Evolutionary conservation across 2,888 invertebrate genomes (phyloP), one percentile per base, ranked within the genome.

Genomic region (Rhaphigaster nebulosa): DNA sequence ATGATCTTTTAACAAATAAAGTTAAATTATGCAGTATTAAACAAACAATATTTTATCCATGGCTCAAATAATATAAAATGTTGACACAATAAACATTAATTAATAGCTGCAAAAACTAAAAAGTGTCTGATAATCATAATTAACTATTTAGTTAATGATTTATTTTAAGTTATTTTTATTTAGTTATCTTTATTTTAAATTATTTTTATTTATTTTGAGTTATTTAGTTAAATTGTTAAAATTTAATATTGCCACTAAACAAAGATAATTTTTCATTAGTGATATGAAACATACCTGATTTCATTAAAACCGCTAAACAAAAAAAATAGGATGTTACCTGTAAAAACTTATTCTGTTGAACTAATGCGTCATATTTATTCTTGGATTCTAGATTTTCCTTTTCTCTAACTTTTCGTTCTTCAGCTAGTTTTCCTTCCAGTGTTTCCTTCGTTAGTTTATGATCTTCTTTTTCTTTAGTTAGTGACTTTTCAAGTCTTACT

Each of bases 401-500:
- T 91, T 95, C 94, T 92, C 94, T 94, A 91, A 94, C 93, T 54
- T 94, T 93, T 92, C 94, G 94, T 89, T 95, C 94, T 91, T 95
- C 95, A 91, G 94, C 94, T 88, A 94, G 92, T 92, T 94, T 94
- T 87, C 92, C 92, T 92, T 94, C 94, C 80, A 95, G 94, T 89
- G 94, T 94, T 65, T 94, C 94, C 92, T 94, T 94, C 18, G 94
- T 93, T 92, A 94, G 94, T 91, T 94, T 93, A 92, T 95, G 95
- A 91, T 95, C 95, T 10, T 94, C 94, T 91, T 95, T 95, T 93
- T 95, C 95, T 70, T 94, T 94, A 92, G 95, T 95, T 52, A 95
- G 93, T 34, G 95, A 95, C 92, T 95, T 95, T 92, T 95, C 95
- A 90, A 95, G 93, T 84, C 95, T 93, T 91, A 94, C 94, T 93